A percentile compares a stretch with the other conserved stretches of the same genome.
Evolutionary conservation across 2,888 invertebrate genomes (phyloP).

Genomic region (Acronicta leporina): DNA sequence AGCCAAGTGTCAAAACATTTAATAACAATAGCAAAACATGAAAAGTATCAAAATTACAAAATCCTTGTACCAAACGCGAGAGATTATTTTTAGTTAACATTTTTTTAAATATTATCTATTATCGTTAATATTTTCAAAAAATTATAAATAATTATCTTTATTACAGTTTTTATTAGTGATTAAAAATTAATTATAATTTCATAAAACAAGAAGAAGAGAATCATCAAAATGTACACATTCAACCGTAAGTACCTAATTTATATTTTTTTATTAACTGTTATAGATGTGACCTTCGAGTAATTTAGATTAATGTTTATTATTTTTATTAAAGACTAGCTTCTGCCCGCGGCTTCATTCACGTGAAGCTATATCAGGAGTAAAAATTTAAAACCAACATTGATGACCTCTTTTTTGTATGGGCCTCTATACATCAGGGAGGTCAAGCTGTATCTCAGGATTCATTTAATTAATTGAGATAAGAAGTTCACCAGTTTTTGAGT

Average conservation of each 20-base stretch:
- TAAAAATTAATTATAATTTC: background rate
- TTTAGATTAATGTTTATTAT: too few relatives aligned
- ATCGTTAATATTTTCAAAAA: background rate
- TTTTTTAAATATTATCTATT: conserved; percentile 10
- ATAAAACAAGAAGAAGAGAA: conserved; percentile 9
- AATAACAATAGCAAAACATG: conserved; percentile 4
- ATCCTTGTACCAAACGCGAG: conserved; percentile 5
- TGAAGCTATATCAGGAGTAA: too few relatives aligned
- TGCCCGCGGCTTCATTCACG: too few relatives aligned
- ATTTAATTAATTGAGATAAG: too few relatives aligned
- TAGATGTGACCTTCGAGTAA: too few relatives aligned
- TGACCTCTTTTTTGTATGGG: too few relatives aligned
- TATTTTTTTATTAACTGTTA: conserved; percentile 1
- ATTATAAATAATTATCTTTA: background rate
- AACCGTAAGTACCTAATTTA: conserved; percentile 50
- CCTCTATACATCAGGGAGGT: too few relatives aligned
- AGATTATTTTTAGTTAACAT: conserved; percentile 5
- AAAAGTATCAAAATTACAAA: conserved; percentile 9
- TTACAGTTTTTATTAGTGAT: background rate
- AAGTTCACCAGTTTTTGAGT: too few relatives aligned
- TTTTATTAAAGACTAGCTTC: too few relatives aligned
- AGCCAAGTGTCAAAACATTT: conserved; percentile 8
- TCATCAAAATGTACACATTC: conserved; percentile 30
- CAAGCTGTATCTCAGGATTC: too few relatives aligned
- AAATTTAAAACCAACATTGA: too few relatives aligned